These are phyloP conservation scores for Synergus itoensis DNA, from an alignment of 2,888 invertebrate genomes.

Conservation along the genomic window DNA sequence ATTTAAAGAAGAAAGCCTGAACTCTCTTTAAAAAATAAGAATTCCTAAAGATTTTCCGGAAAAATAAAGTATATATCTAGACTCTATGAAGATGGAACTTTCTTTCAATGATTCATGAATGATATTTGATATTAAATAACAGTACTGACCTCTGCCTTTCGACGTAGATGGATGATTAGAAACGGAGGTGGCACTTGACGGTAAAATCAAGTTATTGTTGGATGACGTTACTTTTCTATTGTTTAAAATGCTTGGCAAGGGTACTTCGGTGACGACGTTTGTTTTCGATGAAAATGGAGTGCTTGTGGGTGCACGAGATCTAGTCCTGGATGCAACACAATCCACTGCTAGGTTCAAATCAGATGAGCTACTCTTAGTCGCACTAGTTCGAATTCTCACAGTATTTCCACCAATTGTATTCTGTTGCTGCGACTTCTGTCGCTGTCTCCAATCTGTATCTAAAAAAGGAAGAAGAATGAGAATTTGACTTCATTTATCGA, in stretches of 20 bases:
- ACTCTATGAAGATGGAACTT: not conserved
- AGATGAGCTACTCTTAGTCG: slow-evolving; percentile 65
- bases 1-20: too few species aligned
- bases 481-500: not conserved
- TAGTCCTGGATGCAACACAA: slow-evolving; percentile 75
- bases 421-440: slow-evolving; percentile 69
- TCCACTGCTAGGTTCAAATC: slow-evolving; percentile 73
- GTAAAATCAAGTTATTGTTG: slow-evolving; percentile 63
- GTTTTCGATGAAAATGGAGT: slow-evolving; percentile 55
- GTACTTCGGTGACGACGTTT: slow-evolving; percentile 66
- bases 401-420: slow-evolving; percentile 63
- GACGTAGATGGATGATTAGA: slow-evolving; percentile 75
- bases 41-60: not conserved
- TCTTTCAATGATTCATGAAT: not conserved
- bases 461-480: slow-evolving; percentile 39
- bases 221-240: slow-evolving; percentile 65
- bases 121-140: not conserved
- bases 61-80: not conserved
- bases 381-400: slow-evolving; percentile 64
- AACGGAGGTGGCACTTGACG: slow-evolving; percentile 63
- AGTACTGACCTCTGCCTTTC: slow-evolving; percentile 73
- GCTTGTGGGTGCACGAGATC: slow-evolving; percentile 72
- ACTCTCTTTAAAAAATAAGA: too few species aligned
- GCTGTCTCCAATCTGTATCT: slow-evolving; percentile 74
- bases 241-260: slow-evolving; percentile 64